A percentile compares a stretch with the other conserved stretches of the same genome.
Conservation (phyloP, 1,140 invertebrate species). For the Aleiodes sp. region DNA sequence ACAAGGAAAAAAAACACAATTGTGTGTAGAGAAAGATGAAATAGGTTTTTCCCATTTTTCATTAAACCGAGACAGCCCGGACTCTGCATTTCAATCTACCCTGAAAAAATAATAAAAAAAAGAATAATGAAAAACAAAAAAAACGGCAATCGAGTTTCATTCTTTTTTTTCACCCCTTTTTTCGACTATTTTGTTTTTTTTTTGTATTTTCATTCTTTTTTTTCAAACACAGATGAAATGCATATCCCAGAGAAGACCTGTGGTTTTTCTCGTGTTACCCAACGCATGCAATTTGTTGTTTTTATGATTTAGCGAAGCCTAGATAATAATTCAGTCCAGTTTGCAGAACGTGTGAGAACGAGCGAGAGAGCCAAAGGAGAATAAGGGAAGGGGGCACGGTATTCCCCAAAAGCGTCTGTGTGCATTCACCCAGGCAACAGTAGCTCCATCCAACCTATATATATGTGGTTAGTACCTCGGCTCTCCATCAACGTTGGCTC, state of each 20-base stretch:
- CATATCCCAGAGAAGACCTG: not conserved
- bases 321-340: conserved; percentile 55
- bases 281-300: conserved; percentile 53
- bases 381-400: too few relatives aligned
- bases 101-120: not conserved
- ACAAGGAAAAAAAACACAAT: not conserved
- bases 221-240: conserved; percentile 5
- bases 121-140: not conserved
- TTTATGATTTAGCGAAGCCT: conserved; percentile 54
- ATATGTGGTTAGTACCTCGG: conserved; percentile 26
- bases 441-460: not conserved
- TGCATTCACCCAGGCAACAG: conserved; percentile 11
- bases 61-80: conserved; percentile 46
- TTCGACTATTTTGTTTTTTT: conserved; percentile 4
- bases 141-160: not conserved
- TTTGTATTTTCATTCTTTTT: not conserved
- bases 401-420: conserved; percentile 7
- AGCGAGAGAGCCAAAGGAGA: not conserved
- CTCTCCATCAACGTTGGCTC: conserved; percentile 48
- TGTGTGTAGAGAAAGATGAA: not conserved
- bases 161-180: too few relatives aligned
- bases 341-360: not conserved
- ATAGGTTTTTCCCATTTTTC: conserved; percentile 51
- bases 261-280: conserved; percentile 12
- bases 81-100: conserved; percentile 53